Evolutionary conservation across 2,797 vertebrate species (phyloP), one percentile per base, ranked within the genome.

Genomic region (Leontocebus nigricollis): DNA sequence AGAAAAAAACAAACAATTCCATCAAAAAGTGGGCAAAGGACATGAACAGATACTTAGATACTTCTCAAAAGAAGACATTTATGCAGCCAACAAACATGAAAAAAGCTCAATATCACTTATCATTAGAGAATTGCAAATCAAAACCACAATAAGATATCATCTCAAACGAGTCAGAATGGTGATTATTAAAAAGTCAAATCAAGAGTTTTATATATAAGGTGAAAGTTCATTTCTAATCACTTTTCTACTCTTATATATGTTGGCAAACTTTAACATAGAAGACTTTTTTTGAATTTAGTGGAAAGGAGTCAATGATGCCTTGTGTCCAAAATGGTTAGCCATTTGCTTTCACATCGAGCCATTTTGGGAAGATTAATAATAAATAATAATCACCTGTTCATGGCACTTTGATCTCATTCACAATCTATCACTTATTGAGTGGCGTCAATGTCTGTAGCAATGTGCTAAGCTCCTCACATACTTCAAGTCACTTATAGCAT

Each of bases 151-250:
- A n/a, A 64, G 61, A 64, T 64, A 64, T 15, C 61, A n/a, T 64
- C 61, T n/a, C 61, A 64, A 7, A 8, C 14, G 14, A 64, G 6
- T 17, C 61, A n/a, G 61, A 64, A 64, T n/a, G 61, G 61, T 3
- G 30, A 64, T 64, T 64, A 64, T 64, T 64, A 64, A 64, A 64
- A 64, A 64, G 61, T 64, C 61, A 64, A 64, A 64, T 89, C 7
- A 77, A 57, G 44, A 70, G 20, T 80, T 94, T 79, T 92, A 61
- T 80, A 30, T 84, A n/a, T 94, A 86, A 93, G 55, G 55, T 93
- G 80, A 82, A 20, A 61, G n/a, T 61, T 90, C 55, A 90, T 80
- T 96, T 93, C 61, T 82, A 46, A 84, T 81, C 72, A 76, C 52
- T 50, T 12, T 73, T 83, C 33, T 20, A 59, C 30, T 77, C 17